These are phyloP conservation scores for Cepaea nemoralis DNA, from an alignment of 1,140 invertebrate genomes.

Conservation along the genomic window DNA sequence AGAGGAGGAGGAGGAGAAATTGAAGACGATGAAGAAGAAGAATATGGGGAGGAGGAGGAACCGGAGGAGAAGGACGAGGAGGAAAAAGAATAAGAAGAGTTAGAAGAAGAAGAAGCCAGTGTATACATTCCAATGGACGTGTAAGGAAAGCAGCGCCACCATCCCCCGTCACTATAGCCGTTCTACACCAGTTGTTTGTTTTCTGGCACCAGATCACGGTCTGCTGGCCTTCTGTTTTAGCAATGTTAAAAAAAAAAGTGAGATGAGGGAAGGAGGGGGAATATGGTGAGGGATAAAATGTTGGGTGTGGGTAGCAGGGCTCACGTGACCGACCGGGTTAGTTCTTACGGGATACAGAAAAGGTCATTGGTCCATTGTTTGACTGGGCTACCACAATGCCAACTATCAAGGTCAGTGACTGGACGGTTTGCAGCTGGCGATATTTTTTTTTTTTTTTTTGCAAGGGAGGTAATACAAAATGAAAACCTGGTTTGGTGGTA, in stretches of 20 bases:
- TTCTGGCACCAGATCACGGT: not conserved
- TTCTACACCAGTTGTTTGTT: too few species aligned
- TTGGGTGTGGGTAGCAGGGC: not conserved
- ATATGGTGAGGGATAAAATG: not conserved
- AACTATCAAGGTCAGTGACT: conserved; percentile 5
- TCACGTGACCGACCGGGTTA: conserved; percentile 11
- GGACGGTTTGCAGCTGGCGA: not conserved
- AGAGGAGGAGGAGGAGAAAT: too few species aligned
- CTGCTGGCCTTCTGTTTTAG: not conserved
- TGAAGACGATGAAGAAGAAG: too few species aligned
- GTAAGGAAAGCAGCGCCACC: too few species aligned
- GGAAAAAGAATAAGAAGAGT: too few species aligned
- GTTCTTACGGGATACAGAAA: conserved; percentile 17
- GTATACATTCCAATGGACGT: too few species aligned
- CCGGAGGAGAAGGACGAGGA: too few species aligned
- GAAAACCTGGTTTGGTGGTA: not conserved
- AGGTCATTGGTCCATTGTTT: not conserved
- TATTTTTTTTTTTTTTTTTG: too few species aligned
- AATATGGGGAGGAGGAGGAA: too few species aligned
- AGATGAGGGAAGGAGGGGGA: not conserved
- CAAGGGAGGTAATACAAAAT: conserved; percentile 6
- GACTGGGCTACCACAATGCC: not conserved
- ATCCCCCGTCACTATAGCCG: too few species aligned
- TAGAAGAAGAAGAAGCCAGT: too few species aligned
- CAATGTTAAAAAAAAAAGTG: not conserved